Conservation (phyloP, 2,113 vertebrate genomes). For the Myrmecobius fasciatus region DNA sequence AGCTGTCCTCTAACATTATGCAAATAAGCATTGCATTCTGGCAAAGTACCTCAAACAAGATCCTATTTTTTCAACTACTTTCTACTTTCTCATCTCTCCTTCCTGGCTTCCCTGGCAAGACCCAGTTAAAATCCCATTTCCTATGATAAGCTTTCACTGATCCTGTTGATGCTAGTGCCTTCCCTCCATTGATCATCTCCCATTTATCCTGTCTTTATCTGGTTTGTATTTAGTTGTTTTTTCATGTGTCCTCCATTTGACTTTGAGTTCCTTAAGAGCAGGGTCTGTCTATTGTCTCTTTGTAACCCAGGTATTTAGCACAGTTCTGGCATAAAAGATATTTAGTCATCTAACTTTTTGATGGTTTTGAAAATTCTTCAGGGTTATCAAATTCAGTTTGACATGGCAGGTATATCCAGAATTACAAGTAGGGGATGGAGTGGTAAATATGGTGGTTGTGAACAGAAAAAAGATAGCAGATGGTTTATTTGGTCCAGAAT, state of each 20-base stretch:
- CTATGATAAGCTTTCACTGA: neutral
- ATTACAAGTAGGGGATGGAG: neutral
- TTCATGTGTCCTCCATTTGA: neutral
- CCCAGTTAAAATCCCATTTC: neutral
- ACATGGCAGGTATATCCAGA: neutral
- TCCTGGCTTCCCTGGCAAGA: neutral
- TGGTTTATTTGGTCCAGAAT: neutral
- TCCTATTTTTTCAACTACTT: neutral
- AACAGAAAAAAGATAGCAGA: neutral
- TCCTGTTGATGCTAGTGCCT: neutral
- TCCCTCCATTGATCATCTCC: neutral
- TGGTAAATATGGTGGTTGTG: neutral
- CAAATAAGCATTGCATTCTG: neutral
- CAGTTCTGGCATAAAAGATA: neutral
- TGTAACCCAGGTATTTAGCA: neutral
- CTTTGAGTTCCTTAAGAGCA: neutral
- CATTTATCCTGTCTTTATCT: neutral
- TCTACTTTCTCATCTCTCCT: neutral
- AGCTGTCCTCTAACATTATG: neutral
- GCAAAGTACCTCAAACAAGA: neutral
- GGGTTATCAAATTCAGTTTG: neutral
- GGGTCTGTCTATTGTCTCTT: neutral
- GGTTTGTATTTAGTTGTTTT: neutral
- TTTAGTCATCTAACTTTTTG: neutral
- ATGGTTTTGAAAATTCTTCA: neutral